Conservation (phyloP, 2,888 invertebrate genomes). For the Agrotis puta region DNA sequence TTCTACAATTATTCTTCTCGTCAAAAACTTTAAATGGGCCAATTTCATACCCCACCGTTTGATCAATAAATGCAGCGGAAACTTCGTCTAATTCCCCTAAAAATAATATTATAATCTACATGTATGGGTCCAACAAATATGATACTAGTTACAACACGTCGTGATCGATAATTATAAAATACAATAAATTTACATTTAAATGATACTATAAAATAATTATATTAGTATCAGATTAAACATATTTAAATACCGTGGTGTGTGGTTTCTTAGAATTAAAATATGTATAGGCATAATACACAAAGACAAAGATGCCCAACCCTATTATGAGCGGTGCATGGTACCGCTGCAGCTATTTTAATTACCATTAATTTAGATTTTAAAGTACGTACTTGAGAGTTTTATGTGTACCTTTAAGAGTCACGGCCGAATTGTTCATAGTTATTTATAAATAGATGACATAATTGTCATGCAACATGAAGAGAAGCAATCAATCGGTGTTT, state of each 20-base stretch:
- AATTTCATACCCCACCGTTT: too few species aligned
- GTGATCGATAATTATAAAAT: conserved; percentile 33
- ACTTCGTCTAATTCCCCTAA: too few species aligned
- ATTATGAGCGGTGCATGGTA: conserved; percentile 62
- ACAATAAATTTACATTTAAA: conserved; percentile 31
- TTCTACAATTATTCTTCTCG: too few species aligned
- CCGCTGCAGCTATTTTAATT: conserved; percentile 79
- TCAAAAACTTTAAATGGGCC: too few species aligned
- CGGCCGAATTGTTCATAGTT: conserved; percentile 71
- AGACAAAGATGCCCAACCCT: conserved; percentile 41
- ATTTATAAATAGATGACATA: conserved; percentile 81
- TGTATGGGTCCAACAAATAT: too few species aligned
- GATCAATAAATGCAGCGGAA: too few species aligned
- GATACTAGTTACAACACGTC: too few species aligned
- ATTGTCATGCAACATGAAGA: conserved; percentile 59
- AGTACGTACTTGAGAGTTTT: conserved; percentile 77
- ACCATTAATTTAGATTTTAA: conserved; percentile 74
- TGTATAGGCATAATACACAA: neutral
- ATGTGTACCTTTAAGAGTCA: conserved; percentile 73
- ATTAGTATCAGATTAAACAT: conserved; percentile 25
- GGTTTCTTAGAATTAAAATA: conserved; percentile 21
- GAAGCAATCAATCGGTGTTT: conserved; percentile 52
- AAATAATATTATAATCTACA: too few species aligned
- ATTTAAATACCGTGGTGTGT: conserved; percentile 18
- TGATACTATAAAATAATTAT: conserved; percentile 10